These are phyloP conservation scores for Heliconius melpomene DNA, from an alignment of 1,140 invertebrate genomes.

Conservation along the genomic window DNA sequence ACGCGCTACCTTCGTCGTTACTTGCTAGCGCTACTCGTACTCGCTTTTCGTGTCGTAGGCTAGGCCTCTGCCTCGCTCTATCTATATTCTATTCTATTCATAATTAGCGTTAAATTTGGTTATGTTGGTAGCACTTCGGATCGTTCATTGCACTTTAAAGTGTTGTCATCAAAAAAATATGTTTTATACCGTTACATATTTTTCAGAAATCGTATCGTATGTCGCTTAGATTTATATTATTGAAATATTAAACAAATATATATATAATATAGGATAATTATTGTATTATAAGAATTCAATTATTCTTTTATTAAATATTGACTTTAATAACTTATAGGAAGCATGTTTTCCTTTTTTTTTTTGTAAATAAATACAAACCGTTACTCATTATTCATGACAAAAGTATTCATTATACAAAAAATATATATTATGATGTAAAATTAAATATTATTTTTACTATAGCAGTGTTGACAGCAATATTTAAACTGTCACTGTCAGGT, in stretches of 20 bases:
- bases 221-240: too few relatives aligned
- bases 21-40: not conserved
- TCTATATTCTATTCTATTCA: slow-evolving; percentile 5
- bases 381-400: too few relatives aligned
- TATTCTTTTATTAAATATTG: too few relatives aligned
- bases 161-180: not conserved
- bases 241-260: too few relatives aligned
- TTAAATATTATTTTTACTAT: not conserved
- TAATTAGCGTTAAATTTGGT: not conserved
- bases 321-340: too few relatives aligned
- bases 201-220: too few relatives aligned
- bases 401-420: too few relatives aligned
- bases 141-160: slow-evolving; percentile 8
- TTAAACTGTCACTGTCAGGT: not conserved
- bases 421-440: too few relatives aligned
- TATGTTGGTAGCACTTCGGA: slow-evolving; percentile 16
- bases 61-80: not conserved
- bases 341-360: too few relatives aligned
- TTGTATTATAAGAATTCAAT: too few relatives aligned
- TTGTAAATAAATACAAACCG: too few relatives aligned
- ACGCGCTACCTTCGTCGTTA: slow-evolving; percentile 42
- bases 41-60: not conserved
- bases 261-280: not conserved
- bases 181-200: not conserved
- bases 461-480: too few relatives aligned